Percentiles rank a stretch among this genome's conserved stretches.
These are phyloP conservation scores for Nothobranchius furzeri DNA, from an alignment of 2,113 vertebrate genomes.

Conservation along the genomic window DNA sequence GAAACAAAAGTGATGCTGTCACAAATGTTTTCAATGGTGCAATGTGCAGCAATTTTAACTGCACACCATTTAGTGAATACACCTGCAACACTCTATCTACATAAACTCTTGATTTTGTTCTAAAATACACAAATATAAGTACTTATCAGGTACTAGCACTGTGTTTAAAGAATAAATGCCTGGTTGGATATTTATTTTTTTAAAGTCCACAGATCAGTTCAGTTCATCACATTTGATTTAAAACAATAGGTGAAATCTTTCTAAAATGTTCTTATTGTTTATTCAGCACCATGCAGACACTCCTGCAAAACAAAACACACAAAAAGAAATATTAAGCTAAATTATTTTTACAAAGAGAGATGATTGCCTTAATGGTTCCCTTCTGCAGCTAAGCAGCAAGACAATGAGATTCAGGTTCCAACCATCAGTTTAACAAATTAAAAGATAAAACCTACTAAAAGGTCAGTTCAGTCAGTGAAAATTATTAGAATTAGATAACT, in stretches of 20 bases:
- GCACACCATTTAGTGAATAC: too few relatives aligned
- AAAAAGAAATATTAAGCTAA: constrained; percentile 14
- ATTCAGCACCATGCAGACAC: constrained; percentile 9
- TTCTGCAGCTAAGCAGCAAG: background rate
- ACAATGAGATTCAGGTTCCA: constrained; percentile 5
- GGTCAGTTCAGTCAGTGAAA: constrained; percentile 41
- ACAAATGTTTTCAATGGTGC: too few relatives aligned
- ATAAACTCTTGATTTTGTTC: too few relatives aligned
- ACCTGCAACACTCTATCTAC: too few relatives aligned
- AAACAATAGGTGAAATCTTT: background rate
- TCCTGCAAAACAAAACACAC: background rate
- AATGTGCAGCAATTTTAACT: too few relatives aligned
- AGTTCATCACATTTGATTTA: too few relatives aligned
- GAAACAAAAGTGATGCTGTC: too few relatives aligned
- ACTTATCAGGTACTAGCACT: too few relatives aligned
- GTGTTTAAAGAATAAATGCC: too few relatives aligned
- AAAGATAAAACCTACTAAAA: constrained; percentile 39
- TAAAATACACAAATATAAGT: too few relatives aligned
- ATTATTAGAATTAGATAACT: constrained; percentile 44
- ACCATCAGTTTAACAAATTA: constrained; percentile 34
- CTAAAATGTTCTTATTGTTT: constrained; percentile 2
- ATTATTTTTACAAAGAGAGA: constrained; percentile 26
- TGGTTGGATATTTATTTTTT: too few relatives aligned
- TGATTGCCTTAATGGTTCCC: constrained; percentile 20
- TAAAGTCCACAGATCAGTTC: too few relatives aligned